Evolutionary conservation across 2,113 vertebrate genomes (phyloP).

Genomic region (Cololabis saira): DNA sequence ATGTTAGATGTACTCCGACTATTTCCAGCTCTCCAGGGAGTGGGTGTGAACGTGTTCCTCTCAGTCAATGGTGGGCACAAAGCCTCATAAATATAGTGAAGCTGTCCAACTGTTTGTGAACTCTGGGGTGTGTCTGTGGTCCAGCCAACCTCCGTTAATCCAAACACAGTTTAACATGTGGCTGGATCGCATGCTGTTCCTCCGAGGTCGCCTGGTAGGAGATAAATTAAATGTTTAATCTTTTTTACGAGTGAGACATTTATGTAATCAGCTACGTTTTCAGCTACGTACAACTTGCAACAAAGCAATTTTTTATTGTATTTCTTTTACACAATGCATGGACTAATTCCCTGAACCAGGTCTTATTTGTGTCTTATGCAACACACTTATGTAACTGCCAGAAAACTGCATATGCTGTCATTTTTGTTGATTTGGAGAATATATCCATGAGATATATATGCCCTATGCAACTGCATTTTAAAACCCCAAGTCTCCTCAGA

Average conservation of each 20-base stretch:
- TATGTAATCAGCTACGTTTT: too few species aligned
- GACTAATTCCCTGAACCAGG: too few species aligned
- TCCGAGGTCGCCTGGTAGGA: slow-evolving; percentile 16
- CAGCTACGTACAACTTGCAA: too few species aligned
- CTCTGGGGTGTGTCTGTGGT: slow-evolving; percentile 38
- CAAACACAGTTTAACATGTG: slow-evolving; percentile 27
- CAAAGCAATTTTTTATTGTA: too few species aligned
- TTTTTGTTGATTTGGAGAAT: slow-evolving; percentile 6
- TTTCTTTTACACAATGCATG: too few species aligned
- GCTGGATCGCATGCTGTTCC: slow-evolving; percentile 13
- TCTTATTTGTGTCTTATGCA: background rate
- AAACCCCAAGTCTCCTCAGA: background rate
- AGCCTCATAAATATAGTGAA: slow-evolving; percentile 16
- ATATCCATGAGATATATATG: background rate
- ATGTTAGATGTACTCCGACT: background rate
- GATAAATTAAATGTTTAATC: slow-evolving; percentile 15
- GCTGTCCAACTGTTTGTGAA: slow-evolving; percentile 40
- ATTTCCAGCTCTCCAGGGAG: slow-evolving; percentile 20
- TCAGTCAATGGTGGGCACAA: slow-evolving; percentile 9
- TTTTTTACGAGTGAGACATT: background rate
- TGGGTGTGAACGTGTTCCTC: slow-evolving; percentile 35
- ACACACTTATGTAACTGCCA: background rate
- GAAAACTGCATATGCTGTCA: background rate
- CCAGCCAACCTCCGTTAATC: slow-evolving; percentile 28
- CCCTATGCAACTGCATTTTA: slow-evolving; percentile 16